A percentile compares a stretch with the other conserved stretches of the same genome.
Conservation (phyloP, 1,140 invertebrate species). For the Drosophila seguyi region DNA sequence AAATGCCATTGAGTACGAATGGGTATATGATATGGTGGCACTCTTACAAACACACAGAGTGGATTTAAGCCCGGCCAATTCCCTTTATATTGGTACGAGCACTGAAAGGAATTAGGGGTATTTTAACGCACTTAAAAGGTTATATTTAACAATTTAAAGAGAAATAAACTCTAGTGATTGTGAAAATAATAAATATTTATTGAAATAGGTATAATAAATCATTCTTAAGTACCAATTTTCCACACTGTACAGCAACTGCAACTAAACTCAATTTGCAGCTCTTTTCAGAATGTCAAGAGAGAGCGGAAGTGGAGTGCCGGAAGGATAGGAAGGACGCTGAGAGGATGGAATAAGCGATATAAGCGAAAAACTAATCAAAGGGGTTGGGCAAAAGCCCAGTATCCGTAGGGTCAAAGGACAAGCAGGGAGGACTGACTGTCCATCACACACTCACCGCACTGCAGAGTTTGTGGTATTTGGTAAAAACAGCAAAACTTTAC, state of each 20-base stretch:
- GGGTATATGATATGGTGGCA: slow-evolving; percentile 47
- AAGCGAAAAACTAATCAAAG: slow-evolving; percentile 68
- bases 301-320: slow-evolving; percentile 15
- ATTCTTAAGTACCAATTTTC: neutral
- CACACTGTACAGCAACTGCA: slow-evolving; percentile 17
- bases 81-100: slow-evolving; percentile 12
- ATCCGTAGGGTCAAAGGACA: slow-evolving; percentile 10
- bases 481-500: slow-evolving; percentile 31
- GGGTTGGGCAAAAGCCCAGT: slow-evolving; percentile 16
- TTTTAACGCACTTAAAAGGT: too few relatives aligned
- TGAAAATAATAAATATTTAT: too few relatives aligned
- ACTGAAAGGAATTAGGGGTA: neutral
- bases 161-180: neutral
- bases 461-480: slow-evolving; percentile 44
- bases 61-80: neutral
- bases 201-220: too few relatives aligned
- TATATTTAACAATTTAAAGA: too few relatives aligned
- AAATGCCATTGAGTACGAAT: slow-evolving; percentile 57
- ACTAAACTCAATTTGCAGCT: slow-evolving; percentile 65
- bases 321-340: slow-evolving; percentile 5
- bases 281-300: slow-evolving; percentile 22
- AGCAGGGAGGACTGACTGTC: neutral
- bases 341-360: slow-evolving; percentile 28
- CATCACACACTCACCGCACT: slow-evolving; percentile 22
- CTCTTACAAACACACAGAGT: slow-evolving; percentile 1